Evolutionary conservation across 1,140 invertebrate species (phyloP), one percentile per base, ranked within the genome.

Genomic region (Ganaspis sp.): DNA sequence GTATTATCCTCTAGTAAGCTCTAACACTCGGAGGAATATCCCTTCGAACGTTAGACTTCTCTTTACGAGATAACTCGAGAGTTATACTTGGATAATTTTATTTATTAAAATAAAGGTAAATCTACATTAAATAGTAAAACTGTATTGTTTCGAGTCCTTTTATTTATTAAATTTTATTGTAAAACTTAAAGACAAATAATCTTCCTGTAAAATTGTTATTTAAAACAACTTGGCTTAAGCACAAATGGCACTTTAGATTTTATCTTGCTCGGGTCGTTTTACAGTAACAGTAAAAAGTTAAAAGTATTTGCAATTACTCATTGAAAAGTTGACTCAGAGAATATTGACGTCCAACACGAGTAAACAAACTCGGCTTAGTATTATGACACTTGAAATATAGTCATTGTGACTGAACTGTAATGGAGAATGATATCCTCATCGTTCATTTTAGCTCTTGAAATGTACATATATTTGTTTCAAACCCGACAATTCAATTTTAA

Each of bases 371-470:
- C n/a, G 26, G 58, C 58, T 64, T 29, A 49, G 45, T 5, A 64
- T 64, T 64, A n/a, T 49, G 45, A 49, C 45, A 49, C 19, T 8
- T 49, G 58, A 64, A 64, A 64, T 64, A 64, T 64, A 15, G 23
- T 64, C 58, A 15, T 1, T 64, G 58, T n/a, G 58, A 64, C 58
- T 64, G 23, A 29, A 64, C 23, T 26, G 5, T 64, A 64, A 58
- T 58, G 54, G 21, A 58, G 54, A 58, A 19, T 58, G 19, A 58
- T 58, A 26, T 26, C 54, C 54, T 12, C 54, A 58, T 58, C 54
- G 21, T 21, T 58, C 54, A 58, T 5, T 58, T 53, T 12, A 45
- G 40, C 11, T 45, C 40, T 45, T 45, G 40, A 45, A 45, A 45
- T 15, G n/a, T 45, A 15, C n/a, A 45, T 45, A 9, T 45, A 15